A percentile compares a stretch with the other conserved stretches of the same genome.
Evolutionary conservation across 2,797 vertebrate genomes (phyloP).

Genomic region (Hemitrygon akajei): DNA sequence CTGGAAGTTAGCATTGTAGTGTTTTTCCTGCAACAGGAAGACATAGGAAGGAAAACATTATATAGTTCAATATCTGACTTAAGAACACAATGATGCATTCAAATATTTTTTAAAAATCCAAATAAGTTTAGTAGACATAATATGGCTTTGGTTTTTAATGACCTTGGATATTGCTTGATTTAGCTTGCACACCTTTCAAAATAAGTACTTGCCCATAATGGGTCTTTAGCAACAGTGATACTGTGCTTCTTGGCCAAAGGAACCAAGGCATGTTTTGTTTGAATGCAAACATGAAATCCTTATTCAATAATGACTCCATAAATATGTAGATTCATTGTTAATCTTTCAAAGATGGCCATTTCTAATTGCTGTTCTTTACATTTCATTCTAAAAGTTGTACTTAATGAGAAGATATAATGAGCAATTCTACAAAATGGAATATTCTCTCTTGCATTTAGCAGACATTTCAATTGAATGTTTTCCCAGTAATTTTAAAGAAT

Average conservation of each 20-base stretch:
- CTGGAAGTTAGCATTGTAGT: not conserved
- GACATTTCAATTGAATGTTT: not conserved
- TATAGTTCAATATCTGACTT: not conserved
- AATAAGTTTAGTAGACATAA: too few species aligned
- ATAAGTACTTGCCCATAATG: conserved; percentile 47
- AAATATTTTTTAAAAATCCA: not conserved
- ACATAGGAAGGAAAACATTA: not conserved
- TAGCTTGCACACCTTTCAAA: not conserved
- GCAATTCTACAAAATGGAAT: not conserved
- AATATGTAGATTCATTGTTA: conserved; percentile 15
- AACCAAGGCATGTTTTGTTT: conserved; percentile 58
- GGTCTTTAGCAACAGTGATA: conserved; percentile 54
- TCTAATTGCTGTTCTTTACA: not conserved
- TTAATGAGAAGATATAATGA: not conserved
- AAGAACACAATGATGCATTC: not conserved
- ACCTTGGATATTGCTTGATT: not conserved
- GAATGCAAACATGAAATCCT: conserved; percentile 25
- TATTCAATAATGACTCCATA: not conserved
- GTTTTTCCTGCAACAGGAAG: not conserved
- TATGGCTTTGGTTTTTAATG: not conserved
- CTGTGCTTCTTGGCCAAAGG: conserved; percentile 54
- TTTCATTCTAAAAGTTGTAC: not conserved
- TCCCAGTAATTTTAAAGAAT: not conserved
- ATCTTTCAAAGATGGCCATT: not conserved
- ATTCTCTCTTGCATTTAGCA: not conserved